A percentile compares a stretch with the other conserved stretches of the same genome.
Evolutionary conservation across 2,888 invertebrate species (phyloP).

Genomic region (Imbricaverruca yamaguchii): DNA sequence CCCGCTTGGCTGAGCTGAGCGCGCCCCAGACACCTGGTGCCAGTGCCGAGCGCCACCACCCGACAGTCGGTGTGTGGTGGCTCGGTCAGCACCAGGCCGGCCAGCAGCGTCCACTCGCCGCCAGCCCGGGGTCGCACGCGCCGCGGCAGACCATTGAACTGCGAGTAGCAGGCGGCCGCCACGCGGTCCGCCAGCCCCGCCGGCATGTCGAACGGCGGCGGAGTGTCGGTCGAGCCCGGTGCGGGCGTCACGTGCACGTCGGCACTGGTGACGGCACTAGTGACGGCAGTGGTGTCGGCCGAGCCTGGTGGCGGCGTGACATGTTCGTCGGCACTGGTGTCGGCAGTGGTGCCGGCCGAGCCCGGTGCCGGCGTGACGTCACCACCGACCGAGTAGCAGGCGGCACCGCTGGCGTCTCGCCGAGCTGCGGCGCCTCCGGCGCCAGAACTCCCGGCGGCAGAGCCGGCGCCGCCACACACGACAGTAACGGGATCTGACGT

Average conservation of each 20-base stretch:
- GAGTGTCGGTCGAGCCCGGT: no score
- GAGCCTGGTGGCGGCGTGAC: no score
- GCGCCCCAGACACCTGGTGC: constrained; percentile 82
- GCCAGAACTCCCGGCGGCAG: no score
- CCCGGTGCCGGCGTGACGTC: background rate
- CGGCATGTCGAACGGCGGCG: background rate
- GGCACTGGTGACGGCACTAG: background rate
- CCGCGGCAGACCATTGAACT: background rate
- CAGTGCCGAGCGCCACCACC: constrained; percentile 77
- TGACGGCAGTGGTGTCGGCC: no score
- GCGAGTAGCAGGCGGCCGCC: background rate
- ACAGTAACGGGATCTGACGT: no score
- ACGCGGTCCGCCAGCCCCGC: background rate
- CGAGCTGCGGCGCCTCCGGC: no score
- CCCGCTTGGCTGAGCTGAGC: constrained; percentile 55
- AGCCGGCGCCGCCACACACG: no score
- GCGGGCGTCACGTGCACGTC: no score
- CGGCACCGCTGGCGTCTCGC: no score
- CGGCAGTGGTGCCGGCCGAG: no score
- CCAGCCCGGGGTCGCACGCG: background rate
- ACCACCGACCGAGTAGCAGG: background rate
- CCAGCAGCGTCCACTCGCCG: constrained; percentile 4
- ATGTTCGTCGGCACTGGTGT: no score
- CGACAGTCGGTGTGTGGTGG: background rate
- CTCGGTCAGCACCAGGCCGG: background rate